Evolutionary conservation across 2,888 invertebrate species (phyloP), one percentile per base, ranked within the genome.

Genomic region (Nebria brevicollis): DNA sequence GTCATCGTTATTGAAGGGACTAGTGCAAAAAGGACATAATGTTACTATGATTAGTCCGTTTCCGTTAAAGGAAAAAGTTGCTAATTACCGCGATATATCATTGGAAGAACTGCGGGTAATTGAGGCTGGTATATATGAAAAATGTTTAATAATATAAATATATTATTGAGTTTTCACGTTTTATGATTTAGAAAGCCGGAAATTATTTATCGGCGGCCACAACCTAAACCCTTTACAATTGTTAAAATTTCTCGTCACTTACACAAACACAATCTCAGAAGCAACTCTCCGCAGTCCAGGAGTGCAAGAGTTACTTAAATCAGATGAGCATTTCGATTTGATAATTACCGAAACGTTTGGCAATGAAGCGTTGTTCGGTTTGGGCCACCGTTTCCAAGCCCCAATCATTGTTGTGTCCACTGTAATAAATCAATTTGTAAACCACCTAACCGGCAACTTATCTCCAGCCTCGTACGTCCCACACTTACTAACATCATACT

Each of bases 1-100:
- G 0, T 83, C 83, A 65, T 72, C 88, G 41, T 86, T 92, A 74
- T 88, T 92, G 83, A 89, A 89, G 72, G 91, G 90, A 84, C 87
- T 92, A 70, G 91, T 91, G 13, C 89, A 88, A 84, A 88, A 90
- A 34, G 90, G 91, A 81, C 91, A 92, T 85, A 89, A 92, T 82
- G 90, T 92, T 77, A 91, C 91, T 41, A 89, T 92, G 84, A 89
- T 92, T 73, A 86, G 85, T 83, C 84, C 86, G 0, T 86, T 83
- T 83, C 84, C 85, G 0, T 75, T 84, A 10, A 82, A 84, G 65
- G 72, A 83, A 64, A 79, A 83, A 5, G 75, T 84, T 6, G 77
- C 84, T 15, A 86, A 86, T 78, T 86, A 85, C 75, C 84, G 83
- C 1, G 85, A 86, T 76, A 82, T 86, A 20, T 66, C 83, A 82